Conservation (phyloP, 1,140 invertebrate species). For the Macrostomum lignano region DNA sequence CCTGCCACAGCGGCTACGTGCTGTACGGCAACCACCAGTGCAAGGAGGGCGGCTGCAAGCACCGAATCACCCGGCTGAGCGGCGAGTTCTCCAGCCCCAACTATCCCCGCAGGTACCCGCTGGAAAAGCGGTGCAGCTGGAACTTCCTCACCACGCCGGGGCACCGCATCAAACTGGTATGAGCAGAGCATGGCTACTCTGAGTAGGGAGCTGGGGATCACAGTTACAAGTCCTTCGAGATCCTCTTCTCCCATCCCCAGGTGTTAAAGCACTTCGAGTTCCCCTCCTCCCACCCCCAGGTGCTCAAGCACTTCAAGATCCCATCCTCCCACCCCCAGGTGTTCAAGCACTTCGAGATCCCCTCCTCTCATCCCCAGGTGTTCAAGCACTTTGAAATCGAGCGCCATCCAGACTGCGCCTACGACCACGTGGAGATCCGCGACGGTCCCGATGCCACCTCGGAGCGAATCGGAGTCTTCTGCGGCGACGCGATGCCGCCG, state of each 20-base stretch:
- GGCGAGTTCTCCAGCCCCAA: slow-evolving; percentile 64
- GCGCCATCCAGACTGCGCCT: slow-evolving; percentile 85
- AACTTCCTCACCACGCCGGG: slow-evolving; percentile 76
- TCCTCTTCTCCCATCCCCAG: no score
- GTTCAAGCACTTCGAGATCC: no score
- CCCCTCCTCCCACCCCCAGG: no score
- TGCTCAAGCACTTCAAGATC: no score
- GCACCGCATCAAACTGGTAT: slow-evolving; percentile 61
- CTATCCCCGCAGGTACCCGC: slow-evolving; percentile 72
- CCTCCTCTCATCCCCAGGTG: no score
- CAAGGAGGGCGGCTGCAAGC: slow-evolving; percentile 52
- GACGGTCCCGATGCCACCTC: slow-evolving; percentile 34
- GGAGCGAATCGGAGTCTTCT: slow-evolving; percentile 54
- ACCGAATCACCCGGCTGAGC: slow-evolving; percentile 27
- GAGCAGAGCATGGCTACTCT: slow-evolving; percentile 14
- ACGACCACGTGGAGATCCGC: slow-evolving; percentile 53
- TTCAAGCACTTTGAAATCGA: slow-evolving; percentile 67
- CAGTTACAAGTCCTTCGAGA: no score
- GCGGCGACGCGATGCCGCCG: slow-evolving; percentile 70
- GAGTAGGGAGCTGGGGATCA: neutral
- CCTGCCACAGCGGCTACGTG: slow-evolving; percentile 76
- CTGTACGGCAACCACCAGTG: slow-evolving; percentile 76
- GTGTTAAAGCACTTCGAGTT: no score
- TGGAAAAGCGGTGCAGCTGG: slow-evolving; percentile 83
- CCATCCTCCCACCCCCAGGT: no score